phyloP scores from a whole-genome alignment of 2,113 vertebrate genomes.

The Prunella himalayana region DNA sequence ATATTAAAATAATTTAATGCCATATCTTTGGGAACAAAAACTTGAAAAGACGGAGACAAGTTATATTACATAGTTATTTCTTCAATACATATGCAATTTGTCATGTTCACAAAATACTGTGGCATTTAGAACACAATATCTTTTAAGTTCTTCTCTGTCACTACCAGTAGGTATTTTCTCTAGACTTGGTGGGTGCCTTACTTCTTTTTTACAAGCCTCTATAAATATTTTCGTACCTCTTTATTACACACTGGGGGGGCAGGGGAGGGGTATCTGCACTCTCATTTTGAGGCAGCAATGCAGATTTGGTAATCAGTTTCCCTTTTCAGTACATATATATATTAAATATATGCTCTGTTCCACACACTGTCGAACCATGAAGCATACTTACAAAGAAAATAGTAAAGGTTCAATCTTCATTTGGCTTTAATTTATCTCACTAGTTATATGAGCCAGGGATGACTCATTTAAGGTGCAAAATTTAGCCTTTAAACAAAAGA shows the following conservation, averaged over 20 bases:
- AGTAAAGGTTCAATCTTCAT: neutral
- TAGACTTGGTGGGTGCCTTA: neutral
- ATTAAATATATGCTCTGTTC: neutral
- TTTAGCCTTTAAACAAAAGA: neutral
- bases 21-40: neutral
- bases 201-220: neutral
- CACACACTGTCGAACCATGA: neutral
- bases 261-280: accelerated
- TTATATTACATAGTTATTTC: neutral
- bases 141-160: neutral
- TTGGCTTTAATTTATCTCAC: neutral
- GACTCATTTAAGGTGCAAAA: neutral
- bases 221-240: neutral
- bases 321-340: neutral
- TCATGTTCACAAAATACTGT: neutral
- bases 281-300: neutral
- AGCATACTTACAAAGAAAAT: neutral
- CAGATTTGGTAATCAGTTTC: neutral
- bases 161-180: neutral
- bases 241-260: neutral
- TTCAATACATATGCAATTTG: neutral
- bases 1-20: neutral
- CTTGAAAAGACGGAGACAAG: neutral
- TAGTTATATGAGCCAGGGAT: neutral
- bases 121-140: neutral